Evolutionary conservation across 2,888 invertebrate genomes (phyloP), one percentile per base, ranked within the genome.

Genomic region (Yponomeuta evonymella): DNA sequence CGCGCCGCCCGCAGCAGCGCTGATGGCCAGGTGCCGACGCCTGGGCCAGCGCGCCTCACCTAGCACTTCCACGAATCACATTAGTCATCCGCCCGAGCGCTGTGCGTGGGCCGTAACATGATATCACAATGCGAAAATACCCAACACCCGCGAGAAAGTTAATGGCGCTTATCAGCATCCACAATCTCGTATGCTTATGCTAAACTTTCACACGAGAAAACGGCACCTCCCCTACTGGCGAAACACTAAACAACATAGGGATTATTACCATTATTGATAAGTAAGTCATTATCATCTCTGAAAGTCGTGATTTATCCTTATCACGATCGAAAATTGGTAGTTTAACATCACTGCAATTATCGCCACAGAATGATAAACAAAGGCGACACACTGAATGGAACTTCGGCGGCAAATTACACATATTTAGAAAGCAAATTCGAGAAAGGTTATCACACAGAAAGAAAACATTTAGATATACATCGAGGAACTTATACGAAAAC

Each of bases 341-440:
- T 93, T 94, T 95, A 93, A 94, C 94, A 94, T 95, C 95, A 94
- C 95, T 93, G 91, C 93, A 93, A 91, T 93, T 93, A 93, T 93
- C 93, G 90, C 94, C 94, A 93, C 93, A 94, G 88, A 94, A 94
- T 93, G 96, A 96, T 95, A 97, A 95, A 95, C 97, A 97, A 95
- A 97, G 95, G 94, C 97, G 96, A 96, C 97, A 97, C 94, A 97
- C 95, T 95, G 96, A 96, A 94, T 96, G 96, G 94, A 96, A 97
- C 95, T 96, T 97, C 94, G 95, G 95, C 95, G 96, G 96, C 95
- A 97, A 95, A 94, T 95, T 95, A 95, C 95, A 96, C 96, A 96
- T 96, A 95, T 95, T 96, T 95, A 93, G 92, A 90, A 91, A 91
- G 86, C 82, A 92, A 89, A 90, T 89, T 81, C 82, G 82, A 89